These are phyloP conservation scores for Drosophila aldrichi DNA, from an alignment of 2,888 invertebrate genomes.

Conservation along the genomic window DNA sequence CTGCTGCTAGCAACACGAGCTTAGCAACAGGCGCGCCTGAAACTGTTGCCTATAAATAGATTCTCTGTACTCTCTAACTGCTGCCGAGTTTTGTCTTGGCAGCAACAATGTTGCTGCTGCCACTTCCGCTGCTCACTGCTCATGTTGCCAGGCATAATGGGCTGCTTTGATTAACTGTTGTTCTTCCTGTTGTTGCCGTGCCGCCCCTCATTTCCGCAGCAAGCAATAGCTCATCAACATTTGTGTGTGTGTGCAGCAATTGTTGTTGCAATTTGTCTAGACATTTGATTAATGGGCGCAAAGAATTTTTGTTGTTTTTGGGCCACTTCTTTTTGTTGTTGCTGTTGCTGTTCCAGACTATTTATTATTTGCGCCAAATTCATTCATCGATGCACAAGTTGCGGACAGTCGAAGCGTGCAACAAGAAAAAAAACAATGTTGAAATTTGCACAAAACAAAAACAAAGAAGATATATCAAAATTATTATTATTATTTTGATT, in stretches of 20 bases:
- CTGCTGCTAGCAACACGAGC: conserved; percentile 1
- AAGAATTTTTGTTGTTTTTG: conserved; percentile 21
- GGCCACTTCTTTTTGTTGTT: neutral
- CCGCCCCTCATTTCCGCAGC: conserved; percentile 60
- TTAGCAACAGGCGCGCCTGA: neutral
- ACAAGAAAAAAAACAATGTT: conserved; percentile 15
- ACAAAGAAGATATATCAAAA: neutral
- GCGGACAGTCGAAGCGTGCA: conserved; percentile 19
- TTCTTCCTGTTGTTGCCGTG: conserved; percentile 48
- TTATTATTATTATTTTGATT: neutral
- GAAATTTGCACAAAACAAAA: neutral
- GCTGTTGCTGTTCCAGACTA: conserved; percentile 37
- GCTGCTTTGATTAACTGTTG: conserved; percentile 45
- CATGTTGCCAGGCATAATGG: conserved; percentile 17
- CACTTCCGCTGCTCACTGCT: conserved; percentile 22
- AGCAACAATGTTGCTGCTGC: conserved; percentile 16
- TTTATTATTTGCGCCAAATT: conserved; percentile 45
- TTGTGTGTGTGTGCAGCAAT: conserved; percentile 16
- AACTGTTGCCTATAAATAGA: conserved; percentile 1
- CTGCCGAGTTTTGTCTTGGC: conserved; percentile 7
- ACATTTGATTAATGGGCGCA: conserved; percentile 66
- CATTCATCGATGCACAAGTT: conserved; percentile 59
- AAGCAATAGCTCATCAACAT: neutral
- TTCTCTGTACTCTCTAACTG: neutral
- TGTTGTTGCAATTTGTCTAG: conserved; percentile 67